Evolutionary conservation across 2,113 vertebrate genomes (phyloP).

Genomic region (Trinectes maculatus): DNA sequence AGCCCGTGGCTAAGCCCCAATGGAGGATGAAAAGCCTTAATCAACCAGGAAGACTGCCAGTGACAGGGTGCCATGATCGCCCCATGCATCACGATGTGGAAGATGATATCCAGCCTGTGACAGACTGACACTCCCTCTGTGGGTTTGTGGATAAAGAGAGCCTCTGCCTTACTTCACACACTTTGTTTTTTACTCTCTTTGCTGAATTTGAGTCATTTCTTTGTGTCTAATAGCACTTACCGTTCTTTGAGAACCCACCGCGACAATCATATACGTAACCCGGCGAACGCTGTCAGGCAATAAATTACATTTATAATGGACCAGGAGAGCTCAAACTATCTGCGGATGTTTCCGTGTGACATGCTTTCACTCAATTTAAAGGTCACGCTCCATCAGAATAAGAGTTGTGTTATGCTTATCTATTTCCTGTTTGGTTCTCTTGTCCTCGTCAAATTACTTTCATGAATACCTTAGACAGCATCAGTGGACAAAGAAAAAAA

Average conservation of each 20-base stretch:
- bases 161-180: neutral
- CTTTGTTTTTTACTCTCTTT: slow-evolving; percentile 32
- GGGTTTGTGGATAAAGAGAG: slow-evolving; percentile 24
- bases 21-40: slow-evolving; percentile 74
- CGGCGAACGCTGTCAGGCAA: neutral
- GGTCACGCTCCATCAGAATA: slow-evolving; percentile 23
- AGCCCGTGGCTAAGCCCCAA: slow-evolving; percentile 49
- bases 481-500: slow-evolving; percentile 6
- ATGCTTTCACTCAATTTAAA: slow-evolving; percentile 36
- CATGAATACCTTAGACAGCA: slow-evolving; percentile 14
- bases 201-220: slow-evolving; percentile 48
- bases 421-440: slow-evolving; percentile 26
- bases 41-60: slow-evolving; percentile 64
- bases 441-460: slow-evolving; percentile 22
- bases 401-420: slow-evolving; percentile 21
- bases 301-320: slow-evolving; percentile 39
- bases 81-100: slow-evolving; percentile 52
- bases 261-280: slow-evolving; percentile 21
- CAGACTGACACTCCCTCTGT: slow-evolving; percentile 53
- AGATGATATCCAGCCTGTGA: slow-evolving; percentile 60
- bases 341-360: slow-evolving; percentile 19
- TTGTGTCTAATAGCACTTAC: slow-evolving; percentile 44
- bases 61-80: slow-evolving; percentile 67
- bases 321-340: slow-evolving; percentile 9
- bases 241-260: slow-evolving; percentile 48